Base-by-base conservation (phyloP, 1,140 invertebrate genomes). In the Augochlora pura region DNA sequence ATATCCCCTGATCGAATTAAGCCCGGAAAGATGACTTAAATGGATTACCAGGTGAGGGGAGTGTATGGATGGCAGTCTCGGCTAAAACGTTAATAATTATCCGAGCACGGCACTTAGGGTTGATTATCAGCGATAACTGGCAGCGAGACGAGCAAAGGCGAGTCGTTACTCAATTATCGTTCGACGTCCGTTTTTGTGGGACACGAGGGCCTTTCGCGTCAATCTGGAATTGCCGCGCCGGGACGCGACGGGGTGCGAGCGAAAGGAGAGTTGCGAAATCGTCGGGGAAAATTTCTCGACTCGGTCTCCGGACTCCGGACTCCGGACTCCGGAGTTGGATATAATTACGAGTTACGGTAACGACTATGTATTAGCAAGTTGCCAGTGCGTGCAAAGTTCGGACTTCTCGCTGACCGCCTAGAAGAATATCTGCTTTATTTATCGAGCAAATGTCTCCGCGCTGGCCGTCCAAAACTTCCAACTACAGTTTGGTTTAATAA, bases 261-360 rank as follows among this genome's bases (percentile, higher is more conserved):
- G 6, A 52, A 68, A n/a, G 65, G n/a, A 7, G 25, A 66, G 63
- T 66, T 32, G 57, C 18, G 52, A 38, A 54, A 54, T 25, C 25
- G 63, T 60, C 25, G 5, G 68, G 52, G 80, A 77, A 77, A 85
- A 80, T 75, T 77, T 84, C 67, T 16, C 68, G 21, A 0, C 42
- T 10, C 42, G 10, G 10, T 46, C 42, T 46, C 42, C 42, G 10
- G 9, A 0, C 42, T 42, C 42, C 14, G 18, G 18, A 74, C 57
- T 72, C 21, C 60, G 67, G 23, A 18, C 21, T 12, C 42, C 60
- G 42, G 62, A 85, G 79, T 85, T 84, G 75, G 84, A 84, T 85
- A 85, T 85, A 85, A 85, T 85, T 85, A 82, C 74, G 79, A 67
- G 79, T 64, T 85, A 78, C 65, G 83, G 82, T 82, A 76, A 85